Percentiles rank a stretch among this genome's conserved stretches.
phyloP scores from a whole-genome alignment of 2,888 invertebrate species.

The Lagria hirta region DNA sequence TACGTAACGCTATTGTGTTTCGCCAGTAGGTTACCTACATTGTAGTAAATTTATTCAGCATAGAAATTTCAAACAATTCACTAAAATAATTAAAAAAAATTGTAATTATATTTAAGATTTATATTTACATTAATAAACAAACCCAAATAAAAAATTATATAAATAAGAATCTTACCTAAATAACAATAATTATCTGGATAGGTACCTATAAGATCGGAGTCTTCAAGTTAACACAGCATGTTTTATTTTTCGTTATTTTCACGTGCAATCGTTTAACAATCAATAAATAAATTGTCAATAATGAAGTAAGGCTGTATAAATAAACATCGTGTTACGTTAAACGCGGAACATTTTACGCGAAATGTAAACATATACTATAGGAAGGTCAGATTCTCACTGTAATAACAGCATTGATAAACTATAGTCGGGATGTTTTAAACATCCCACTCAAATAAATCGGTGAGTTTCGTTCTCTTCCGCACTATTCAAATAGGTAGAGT shows the following conservation, averaged over 20 bases:
- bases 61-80: too few species aligned
- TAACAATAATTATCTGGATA: too few species aligned
- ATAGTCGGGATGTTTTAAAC: constrained; percentile 17
- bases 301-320: constrained; percentile 6
- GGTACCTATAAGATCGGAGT: too few species aligned
- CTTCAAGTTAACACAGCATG: constrained; percentile 7
- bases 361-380: constrained; percentile 14
- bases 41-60: too few species aligned
- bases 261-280: not conserved
- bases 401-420: constrained; percentile 1
- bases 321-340: constrained; percentile 15
- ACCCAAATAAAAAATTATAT: too few species aligned
- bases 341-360: constrained; percentile 11
- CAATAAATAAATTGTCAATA: not conserved
- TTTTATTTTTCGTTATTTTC: constrained; percentile 1
- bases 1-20: too few species aligned
- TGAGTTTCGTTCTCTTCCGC: constrained; percentile 7
- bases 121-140: too few species aligned
- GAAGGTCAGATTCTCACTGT: constrained; percentile 22
- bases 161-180: too few species aligned
- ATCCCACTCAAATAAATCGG: constrained; percentile 23
- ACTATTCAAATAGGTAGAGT: constrained; percentile 13
- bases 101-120: too few species aligned
- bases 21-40: too few species aligned
- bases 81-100: too few species aligned